Percentiles rank a stretch among this genome's conserved stretches.
Evolutionary conservation across 2,113 vertebrate genomes (phyloP).

Genomic region (Paracanthobrama guichenoti): DNA sequence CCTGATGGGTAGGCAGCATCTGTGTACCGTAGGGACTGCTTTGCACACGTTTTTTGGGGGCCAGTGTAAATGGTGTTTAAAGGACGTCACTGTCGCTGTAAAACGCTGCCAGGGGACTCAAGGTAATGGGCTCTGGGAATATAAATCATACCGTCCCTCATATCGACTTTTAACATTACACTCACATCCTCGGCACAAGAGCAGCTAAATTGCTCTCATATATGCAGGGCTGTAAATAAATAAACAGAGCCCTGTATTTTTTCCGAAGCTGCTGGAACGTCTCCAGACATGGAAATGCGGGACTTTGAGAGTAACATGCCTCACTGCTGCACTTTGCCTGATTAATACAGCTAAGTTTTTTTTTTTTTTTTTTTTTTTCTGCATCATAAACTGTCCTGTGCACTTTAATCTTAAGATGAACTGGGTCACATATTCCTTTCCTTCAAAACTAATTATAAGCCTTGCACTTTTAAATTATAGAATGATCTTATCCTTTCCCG

Average conservation of each 20-base stretch:
- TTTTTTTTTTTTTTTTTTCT: constrained; percentile 4
- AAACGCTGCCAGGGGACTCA: constrained; percentile 18
- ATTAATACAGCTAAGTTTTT: constrained; percentile 10
- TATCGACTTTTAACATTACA: constrained; percentile 33
- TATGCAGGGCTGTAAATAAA: constrained; percentile 37
- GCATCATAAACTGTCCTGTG: constrained; percentile 17
- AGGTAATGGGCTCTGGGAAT: constrained; percentile 21
- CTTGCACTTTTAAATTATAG: constrained; percentile 52
- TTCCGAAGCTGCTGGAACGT: constrained; percentile 3
- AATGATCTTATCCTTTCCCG: constrained; percentile 39
- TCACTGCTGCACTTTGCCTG: constrained; percentile 33
- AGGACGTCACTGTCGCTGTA: constrained; percentile 24
- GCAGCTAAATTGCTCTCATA: constrained; percentile 35
- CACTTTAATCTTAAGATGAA: constrained; percentile 39
- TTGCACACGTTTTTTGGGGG: constrained; percentile 18
- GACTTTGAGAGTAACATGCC: constrained; percentile 2
- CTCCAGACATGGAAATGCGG: constrained; percentile 9
- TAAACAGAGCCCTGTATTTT: constrained; percentile 22
- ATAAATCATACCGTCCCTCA: constrained; percentile 32
- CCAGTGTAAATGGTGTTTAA: constrained; percentile 41
- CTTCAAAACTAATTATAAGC: constrained; percentile 57
- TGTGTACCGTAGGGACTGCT: neutral
- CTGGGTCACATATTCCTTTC: constrained; percentile 41
- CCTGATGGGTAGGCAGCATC: neutral
- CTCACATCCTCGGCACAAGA: constrained; percentile 23